Conservation (phyloP, 2,113 vertebrate species). For the Hippocampus barbouri region DNA sequence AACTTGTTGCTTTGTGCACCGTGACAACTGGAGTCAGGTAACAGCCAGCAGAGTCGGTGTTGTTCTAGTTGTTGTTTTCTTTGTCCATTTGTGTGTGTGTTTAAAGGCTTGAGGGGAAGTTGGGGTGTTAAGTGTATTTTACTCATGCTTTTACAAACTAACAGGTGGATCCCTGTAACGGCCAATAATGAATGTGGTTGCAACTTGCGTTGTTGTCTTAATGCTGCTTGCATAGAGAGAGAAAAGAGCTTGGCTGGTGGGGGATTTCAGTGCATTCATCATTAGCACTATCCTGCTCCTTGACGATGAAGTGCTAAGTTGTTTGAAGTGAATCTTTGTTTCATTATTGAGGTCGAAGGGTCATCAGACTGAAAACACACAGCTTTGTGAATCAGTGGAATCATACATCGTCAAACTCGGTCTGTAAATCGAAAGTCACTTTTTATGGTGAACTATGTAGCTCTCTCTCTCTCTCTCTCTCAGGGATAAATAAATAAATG, state of each 20-base stretch:
- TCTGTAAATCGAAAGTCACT: background rate
- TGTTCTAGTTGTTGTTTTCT: conserved; percentile 74
- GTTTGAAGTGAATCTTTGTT: conserved; percentile 47
- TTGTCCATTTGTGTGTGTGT: conserved; percentile 54
- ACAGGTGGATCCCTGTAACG: conserved; percentile 63
- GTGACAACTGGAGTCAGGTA: conserved; percentile 47
- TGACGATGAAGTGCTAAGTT: conserved; percentile 49
- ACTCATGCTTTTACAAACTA: conserved; percentile 69
- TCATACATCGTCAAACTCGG: background rate
- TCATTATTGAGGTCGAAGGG: conserved; percentile 27
- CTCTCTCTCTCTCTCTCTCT: too few species aligned
- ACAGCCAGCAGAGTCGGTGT: conserved; percentile 37
- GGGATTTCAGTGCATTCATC: conserved; percentile 19
- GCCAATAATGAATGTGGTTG: conserved; percentile 36
- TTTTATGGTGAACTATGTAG: too few species aligned
- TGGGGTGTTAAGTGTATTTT: conserved; percentile 60
- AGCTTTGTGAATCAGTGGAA: background rate
- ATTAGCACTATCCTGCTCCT: conserved; percentile 22
- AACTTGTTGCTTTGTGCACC: conserved; percentile 6
- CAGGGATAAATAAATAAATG: too few species aligned
- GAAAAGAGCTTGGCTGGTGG: background rate
- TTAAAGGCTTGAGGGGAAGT: conserved; percentile 68
- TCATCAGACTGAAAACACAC: background rate
- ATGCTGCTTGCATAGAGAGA: conserved; percentile 1
- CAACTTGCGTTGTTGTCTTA: conserved; percentile 20